phyloP scores from a whole-genome alignment of 2,888 invertebrate genomes.

The Thereva unica region DNA sequence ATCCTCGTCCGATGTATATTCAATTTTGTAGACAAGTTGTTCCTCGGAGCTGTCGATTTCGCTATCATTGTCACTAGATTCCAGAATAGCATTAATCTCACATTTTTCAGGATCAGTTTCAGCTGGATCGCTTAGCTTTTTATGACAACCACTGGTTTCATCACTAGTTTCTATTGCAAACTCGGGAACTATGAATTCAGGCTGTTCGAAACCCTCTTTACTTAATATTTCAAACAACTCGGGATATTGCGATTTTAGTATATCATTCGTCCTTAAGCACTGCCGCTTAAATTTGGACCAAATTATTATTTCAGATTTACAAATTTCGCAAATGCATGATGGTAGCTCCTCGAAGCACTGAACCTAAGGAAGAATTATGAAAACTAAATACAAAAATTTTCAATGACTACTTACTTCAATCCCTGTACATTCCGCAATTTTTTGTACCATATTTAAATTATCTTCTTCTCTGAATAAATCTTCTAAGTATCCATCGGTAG shows the following conservation, averaged over 20 bases:
- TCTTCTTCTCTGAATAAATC: slow-evolving; percentile 29
- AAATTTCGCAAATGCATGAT: slow-evolving; percentile 39
- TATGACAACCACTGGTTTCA: background rate
- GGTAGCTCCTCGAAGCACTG: slow-evolving; percentile 27
- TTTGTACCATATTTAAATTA: slow-evolving; percentile 8
- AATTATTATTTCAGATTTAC: slow-evolving; percentile 41
- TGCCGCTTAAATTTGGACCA: slow-evolving; percentile 38
- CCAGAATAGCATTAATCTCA: too few relatives aligned
- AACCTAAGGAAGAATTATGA: background rate
- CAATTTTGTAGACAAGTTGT: too few relatives aligned
- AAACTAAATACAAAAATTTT: background rate
- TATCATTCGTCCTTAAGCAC: slow-evolving; percentile 36
- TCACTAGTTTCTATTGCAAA: background rate
- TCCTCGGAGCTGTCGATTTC: too few relatives aligned
- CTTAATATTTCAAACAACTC: background rate
- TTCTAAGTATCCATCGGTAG: slow-evolving; percentile 35
- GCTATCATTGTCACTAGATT: too few relatives aligned
- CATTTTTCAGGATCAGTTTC: too few relatives aligned
- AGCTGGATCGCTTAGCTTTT: too few relatives aligned
- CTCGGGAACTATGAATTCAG: background rate
- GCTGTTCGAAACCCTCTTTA: background rate
- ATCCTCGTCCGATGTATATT: too few relatives aligned
- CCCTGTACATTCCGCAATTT: slow-evolving; percentile 38
- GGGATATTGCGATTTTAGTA: slow-evolving; percentile 18
- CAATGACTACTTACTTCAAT: slow-evolving; percentile 30